Percentiles rank a stretch among this genome's conserved stretches.
phyloP scores from a whole-genome alignment of 2,888 invertebrate genomes.

The Pedicia rivosa region DNA sequence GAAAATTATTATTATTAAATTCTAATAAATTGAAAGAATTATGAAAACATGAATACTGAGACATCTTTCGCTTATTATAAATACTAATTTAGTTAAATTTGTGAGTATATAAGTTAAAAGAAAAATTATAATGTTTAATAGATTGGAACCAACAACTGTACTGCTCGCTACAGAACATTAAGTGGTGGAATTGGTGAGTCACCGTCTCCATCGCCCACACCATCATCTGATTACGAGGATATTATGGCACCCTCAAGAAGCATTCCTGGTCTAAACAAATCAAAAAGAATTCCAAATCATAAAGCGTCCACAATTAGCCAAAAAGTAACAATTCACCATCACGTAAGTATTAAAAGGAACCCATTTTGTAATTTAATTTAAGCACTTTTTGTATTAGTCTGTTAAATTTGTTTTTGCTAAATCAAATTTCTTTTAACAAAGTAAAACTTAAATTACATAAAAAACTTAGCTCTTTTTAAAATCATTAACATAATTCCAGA shows the following conservation, averaged over 20 bases:
- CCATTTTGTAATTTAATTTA: not conserved
- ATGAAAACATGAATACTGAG: no score
- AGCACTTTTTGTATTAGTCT: no score
- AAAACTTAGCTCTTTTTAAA: no score
- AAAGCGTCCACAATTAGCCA: conserved; percentile 36
- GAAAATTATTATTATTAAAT: no score
- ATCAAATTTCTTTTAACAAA: no score
- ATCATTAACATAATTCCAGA: no score
- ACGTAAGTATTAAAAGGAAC: conserved; percentile 32
- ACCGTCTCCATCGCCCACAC: conserved; percentile 40
- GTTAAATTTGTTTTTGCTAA: no score
- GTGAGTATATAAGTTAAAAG: no score
- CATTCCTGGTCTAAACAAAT: conserved; percentile 23
- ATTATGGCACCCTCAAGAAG: conserved; percentile 40
- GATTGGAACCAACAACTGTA: conserved; percentile 33
- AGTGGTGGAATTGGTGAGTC: conserved; percentile 40
- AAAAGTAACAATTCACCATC: conserved; percentile 45
- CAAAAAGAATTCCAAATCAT: conserved; percentile 27
- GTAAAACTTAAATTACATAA: no score
- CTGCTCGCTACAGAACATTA: conserved; percentile 31
- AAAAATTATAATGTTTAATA: conserved; percentile 13
- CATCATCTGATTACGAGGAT: conserved; percentile 52
- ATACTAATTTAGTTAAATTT: no score
- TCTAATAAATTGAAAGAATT: no score
- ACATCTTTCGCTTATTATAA: no score